Evolutionary conservation across 2,888 invertebrate genomes (phyloP).

Genomic region (Meghimatium bilineatum): DNA sequence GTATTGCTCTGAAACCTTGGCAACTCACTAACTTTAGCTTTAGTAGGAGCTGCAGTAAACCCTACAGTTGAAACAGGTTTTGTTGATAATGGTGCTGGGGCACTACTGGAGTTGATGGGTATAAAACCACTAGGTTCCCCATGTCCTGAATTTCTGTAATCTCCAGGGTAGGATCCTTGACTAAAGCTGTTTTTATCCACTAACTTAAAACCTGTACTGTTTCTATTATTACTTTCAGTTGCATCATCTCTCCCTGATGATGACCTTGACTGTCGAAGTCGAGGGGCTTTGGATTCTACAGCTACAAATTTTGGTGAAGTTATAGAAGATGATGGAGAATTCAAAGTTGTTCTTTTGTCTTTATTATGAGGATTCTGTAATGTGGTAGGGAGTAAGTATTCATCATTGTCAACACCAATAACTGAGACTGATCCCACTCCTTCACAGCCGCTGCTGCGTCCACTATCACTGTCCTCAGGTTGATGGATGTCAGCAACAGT

Average conservation of each 20-base stretch:
- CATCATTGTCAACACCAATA: constrained; percentile 60
- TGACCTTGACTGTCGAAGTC: constrained; percentile 18
- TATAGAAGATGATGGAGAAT: not conserved
- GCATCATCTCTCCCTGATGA: not conserved
- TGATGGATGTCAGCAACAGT: constrained; percentile 66
- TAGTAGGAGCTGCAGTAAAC: not conserved
- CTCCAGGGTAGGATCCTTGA: constrained; percentile 14
- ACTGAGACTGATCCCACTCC: constrained; percentile 11
- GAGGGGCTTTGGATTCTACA: not conserved
- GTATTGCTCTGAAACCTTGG: constrained; percentile 38
- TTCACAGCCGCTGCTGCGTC: constrained; percentile 70
- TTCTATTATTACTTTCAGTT: not conserved
- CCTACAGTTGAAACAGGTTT: not conserved
- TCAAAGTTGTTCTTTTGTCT: not conserved
- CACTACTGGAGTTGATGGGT: not conserved
- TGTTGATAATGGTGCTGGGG: not conserved
- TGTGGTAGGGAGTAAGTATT: constrained; percentile 64
- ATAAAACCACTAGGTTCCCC: constrained; percentile 1
- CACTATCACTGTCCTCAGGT: constrained; percentile 69
- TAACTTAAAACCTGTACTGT: not conserved
- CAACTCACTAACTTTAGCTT: constrained; percentile 6
- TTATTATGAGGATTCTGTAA: not conserved
- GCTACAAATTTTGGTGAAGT: not conserved
- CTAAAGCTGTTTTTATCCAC: constrained; percentile 5
- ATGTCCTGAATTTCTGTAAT: constrained; percentile 32